Evolutionary conservation across 2,113 vertebrate genomes (phyloP).

Genomic region (Pomatostomus ruficeps): DNA sequence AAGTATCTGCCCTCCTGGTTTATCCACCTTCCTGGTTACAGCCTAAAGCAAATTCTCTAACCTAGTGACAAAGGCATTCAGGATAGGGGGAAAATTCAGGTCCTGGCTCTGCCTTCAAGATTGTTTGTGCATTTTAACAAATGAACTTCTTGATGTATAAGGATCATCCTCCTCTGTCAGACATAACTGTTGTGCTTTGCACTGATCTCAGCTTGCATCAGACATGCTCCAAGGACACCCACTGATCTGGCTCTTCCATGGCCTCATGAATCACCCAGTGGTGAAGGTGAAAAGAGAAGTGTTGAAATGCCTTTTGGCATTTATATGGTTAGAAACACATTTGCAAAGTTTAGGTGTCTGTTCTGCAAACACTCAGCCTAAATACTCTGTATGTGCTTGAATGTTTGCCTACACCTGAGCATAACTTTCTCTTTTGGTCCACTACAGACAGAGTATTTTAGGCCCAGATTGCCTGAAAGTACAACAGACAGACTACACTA

Average conservation of each 20-base stretch:
- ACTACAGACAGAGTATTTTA: background rate
- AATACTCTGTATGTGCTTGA: background rate
- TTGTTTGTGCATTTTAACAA: background rate
- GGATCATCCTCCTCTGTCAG: background rate
- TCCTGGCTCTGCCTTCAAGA: background rate
- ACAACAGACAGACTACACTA: background rate
- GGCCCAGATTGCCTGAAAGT: background rate
- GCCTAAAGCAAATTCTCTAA: background rate
- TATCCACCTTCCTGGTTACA: background rate
- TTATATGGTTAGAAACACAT: background rate
- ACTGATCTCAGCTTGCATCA: background rate
- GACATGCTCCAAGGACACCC: background rate
- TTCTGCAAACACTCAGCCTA: background rate
- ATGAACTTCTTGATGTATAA: background rate
- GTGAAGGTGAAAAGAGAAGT: background rate
- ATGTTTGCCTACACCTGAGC: background rate
- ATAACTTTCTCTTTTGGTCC: background rate
- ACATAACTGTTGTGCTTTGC: background rate
- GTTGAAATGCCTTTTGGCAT: background rate
- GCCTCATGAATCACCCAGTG: background rate
- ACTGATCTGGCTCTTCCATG: background rate
- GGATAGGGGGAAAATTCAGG: background rate
- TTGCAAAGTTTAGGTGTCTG: background rate
- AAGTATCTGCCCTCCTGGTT: background rate
- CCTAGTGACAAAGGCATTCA: background rate